These are phyloP conservation scores for Tamias sibiricus DNA, from an alignment of 2,113 vertebrate species.

Conservation along the genomic window DNA sequence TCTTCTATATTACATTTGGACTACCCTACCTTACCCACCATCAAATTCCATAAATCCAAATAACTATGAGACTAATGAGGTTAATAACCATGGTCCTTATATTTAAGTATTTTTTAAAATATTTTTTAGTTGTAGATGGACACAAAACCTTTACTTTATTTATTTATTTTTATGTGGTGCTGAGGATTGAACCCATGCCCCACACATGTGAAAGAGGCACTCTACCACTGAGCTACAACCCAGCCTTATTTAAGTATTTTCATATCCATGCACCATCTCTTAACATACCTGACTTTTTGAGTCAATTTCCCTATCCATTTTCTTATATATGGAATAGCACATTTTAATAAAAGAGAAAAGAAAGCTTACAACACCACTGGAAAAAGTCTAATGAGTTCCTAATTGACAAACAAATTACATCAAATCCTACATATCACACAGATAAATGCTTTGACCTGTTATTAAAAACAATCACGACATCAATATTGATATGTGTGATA, in stretches of 20 bases:
- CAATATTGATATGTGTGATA: neutral
- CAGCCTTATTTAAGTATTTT: neutral
- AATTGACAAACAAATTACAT: neutral
- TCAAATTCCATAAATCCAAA: neutral
- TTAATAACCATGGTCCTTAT: neutral
- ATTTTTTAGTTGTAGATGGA: too few species aligned
- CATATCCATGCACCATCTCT: neutral
- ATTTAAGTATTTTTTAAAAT: neutral
- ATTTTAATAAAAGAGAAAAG: neutral
- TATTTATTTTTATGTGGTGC: too few species aligned
- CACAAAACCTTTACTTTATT: too few species aligned
- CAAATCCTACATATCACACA: neutral
- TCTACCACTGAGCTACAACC: too few species aligned
- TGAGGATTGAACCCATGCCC: too few species aligned
- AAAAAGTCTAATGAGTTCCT: neutral
- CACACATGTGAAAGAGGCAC: too few species aligned
- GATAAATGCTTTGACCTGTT: neutral
- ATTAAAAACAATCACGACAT: neutral
- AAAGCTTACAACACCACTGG: neutral
- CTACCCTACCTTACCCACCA: neutral
- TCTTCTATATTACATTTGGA: neutral
- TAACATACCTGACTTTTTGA: neutral
- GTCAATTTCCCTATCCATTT: neutral
- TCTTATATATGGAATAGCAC: neutral
- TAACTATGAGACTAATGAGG: neutral